Evolutionary conservation across 2,888 invertebrate species (phyloP), one percentile per base, ranked within the genome.

Genomic region (Sipha maydis): DNA sequence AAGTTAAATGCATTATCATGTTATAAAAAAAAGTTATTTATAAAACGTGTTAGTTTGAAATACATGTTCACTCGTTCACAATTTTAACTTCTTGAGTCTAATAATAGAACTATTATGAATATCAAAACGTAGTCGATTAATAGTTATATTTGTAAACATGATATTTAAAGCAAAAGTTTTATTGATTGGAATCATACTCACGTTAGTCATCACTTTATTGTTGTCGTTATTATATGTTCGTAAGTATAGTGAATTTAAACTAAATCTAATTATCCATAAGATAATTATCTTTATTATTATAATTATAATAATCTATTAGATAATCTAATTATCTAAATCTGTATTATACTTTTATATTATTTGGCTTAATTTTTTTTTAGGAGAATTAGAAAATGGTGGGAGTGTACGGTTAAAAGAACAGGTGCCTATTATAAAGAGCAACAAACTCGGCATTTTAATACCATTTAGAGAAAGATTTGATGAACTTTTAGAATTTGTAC

Each of bases 381-480:
- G 80, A 48, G 88, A 88, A 82, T 19, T 88, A 31, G 88, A 88
- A 8, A 88, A 88, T 82, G 80, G 75, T 1, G 75, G 82, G 48
- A 41, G 38, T 48, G 14, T 82, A 61, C 56, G 31, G 0, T 31
- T 79, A 17, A 73, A n/a, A 56, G 78, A 79, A 61, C 78, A 61
- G 0, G 34, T 67, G 28, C 54, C 77, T 76, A 38, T 78, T 17
- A 28, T 61, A 11, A 86, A 89, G 14, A 69, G 84, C 38, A 95
- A 95, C 91, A 94, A 93, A 91, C 92, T 99, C 91, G 98, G 98
- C 79, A 93, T 99, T 89, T 92, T 99, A 90, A 97, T 99, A 85
- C 99, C 99, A 84, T 99, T 97, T 92, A 93, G 99, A 90, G 98
- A 99, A 92, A 94, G 99, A 90, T 98, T 98, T 92, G 98, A 99